These are phyloP conservation scores for Ceratitis capitata DNA, from an alignment of 1,140 invertebrate genomes.

Conservation along the genomic window DNA sequence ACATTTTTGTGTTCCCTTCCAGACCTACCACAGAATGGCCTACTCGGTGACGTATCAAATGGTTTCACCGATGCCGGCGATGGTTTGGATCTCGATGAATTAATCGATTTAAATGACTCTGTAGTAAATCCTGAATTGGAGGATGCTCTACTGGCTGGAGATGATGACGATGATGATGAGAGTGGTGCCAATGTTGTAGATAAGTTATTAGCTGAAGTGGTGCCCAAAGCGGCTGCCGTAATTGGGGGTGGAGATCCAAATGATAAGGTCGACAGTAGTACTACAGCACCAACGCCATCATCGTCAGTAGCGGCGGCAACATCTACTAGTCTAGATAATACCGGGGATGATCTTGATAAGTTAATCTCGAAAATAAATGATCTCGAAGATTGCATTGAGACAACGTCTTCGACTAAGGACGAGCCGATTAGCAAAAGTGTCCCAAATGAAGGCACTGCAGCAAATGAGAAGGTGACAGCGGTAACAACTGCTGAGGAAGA, in stretches of 20 bases:
- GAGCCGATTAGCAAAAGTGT: neutral
- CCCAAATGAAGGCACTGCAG: neutral
- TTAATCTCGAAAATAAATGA: conserved; percentile 45
- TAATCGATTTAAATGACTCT: neutral
- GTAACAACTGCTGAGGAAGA: neutral
- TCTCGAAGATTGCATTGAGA: conserved; percentile 41
- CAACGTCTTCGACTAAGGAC: neutral
- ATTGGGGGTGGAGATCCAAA: conserved; percentile 14
- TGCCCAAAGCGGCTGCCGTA: neutral
- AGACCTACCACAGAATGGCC: conserved; percentile 19
- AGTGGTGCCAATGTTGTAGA: neutral
- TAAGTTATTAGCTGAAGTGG: neutral
- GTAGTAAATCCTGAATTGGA: conserved; percentile 44
- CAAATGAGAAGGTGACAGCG: neutral
- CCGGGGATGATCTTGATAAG: conserved; percentile 45
- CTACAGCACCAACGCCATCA: neutral
- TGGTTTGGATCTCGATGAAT: conserved; percentile 36
- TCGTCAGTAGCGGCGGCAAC: neutral
- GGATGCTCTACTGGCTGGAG: conserved; percentile 39
- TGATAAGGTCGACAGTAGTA: conserved; percentile 3
- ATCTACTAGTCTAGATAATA: conserved; percentile 29
- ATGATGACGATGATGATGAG: conserved; percentile 42
- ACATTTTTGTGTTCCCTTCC: neutral
- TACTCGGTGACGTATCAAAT: neutral
- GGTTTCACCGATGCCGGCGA: conserved; percentile 34